Conservation (phyloP, 2,113 vertebrate genomes). For the Sigmodon hispidus region DNA sequence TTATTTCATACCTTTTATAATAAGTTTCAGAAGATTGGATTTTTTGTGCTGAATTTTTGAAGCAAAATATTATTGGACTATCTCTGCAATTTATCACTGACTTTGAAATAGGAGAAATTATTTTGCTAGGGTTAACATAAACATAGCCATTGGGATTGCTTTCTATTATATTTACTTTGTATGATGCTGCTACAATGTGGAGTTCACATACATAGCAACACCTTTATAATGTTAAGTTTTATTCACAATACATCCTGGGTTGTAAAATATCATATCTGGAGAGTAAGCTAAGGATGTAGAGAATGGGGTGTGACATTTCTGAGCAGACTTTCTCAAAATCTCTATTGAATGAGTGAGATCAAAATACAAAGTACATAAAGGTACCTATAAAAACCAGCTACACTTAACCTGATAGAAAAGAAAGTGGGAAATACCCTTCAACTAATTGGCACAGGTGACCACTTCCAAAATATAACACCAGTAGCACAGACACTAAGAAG, state of each 20-base stretch:
- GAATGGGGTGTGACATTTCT: not conserved
- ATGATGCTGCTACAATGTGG: not conserved
- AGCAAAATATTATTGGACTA: conserved; percentile 36
- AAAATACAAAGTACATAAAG: not conserved
- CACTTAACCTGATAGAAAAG: too few species aligned
- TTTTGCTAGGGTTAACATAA: conserved; percentile 56
- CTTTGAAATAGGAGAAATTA: not conserved
- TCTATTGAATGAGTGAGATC: not conserved
- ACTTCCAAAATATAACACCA: too few species aligned
- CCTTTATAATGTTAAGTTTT: not conserved
- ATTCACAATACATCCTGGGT: not conserved
- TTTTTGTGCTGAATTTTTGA: conserved; percentile 44
- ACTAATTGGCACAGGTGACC: too few species aligned
- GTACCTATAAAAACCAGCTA: not conserved
- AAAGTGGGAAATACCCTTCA: too few species aligned
- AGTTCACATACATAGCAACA: not conserved
- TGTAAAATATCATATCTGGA: not conserved
- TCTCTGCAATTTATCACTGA: conserved; percentile 17
- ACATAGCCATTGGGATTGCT: conserved; percentile 40
- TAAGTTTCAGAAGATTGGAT: conserved; percentile 52
- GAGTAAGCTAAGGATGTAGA: not conserved
- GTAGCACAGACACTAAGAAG: too few species aligned
- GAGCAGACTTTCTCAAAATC: not conserved
- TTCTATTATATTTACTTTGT: conserved; percentile 1
- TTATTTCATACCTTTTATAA: conserved; percentile 70